Conservation (phyloP, 2,113 vertebrate genomes). For the Chiloscyllium plagiosum region DNA sequence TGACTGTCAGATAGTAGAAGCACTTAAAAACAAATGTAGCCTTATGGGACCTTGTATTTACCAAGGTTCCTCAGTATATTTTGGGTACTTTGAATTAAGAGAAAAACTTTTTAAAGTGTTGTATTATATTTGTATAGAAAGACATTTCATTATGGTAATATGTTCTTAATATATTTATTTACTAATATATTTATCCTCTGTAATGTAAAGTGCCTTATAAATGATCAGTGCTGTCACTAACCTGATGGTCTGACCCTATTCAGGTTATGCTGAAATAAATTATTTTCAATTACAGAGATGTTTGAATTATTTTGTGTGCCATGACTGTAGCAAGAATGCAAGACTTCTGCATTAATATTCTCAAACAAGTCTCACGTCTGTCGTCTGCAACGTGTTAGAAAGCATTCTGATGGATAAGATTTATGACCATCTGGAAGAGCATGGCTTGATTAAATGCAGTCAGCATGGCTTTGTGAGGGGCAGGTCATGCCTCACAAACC, state of each 20-base stretch:
- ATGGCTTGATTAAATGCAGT: no score
- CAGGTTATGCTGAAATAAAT: conserved; percentile 73
- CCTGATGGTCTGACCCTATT: conserved; percentile 63
- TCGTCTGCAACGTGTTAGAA: no score
- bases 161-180: conserved; percentile 99
- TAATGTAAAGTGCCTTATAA: conserved; percentile 55
- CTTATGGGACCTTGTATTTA: conserved; percentile 34
- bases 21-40: conserved; percentile 52
- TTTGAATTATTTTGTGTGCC: neutral
- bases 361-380: no score
- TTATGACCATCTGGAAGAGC: no score
- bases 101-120: conserved; percentile 68
- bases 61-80: conserved; percentile 64
- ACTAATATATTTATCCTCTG: conserved; percentile 99
- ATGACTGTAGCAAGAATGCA: neutral
- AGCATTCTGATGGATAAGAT: no score
- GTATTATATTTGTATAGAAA: conserved; percentile 84
- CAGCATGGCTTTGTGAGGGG: no score
- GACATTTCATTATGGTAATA: conserved; percentile 89
- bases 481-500: no score
- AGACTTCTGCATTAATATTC: neutral
- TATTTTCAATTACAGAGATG: conserved; percentile 60
- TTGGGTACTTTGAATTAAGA: conserved; percentile 69
- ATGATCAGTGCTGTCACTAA: conserved; percentile 56
- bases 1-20: conserved; percentile 57